A percentile compares a stretch with the other conserved stretches of the same genome.
Conservation (phyloP, 2,113 vertebrate species). For the Pristiophorus japonicus region DNA sequence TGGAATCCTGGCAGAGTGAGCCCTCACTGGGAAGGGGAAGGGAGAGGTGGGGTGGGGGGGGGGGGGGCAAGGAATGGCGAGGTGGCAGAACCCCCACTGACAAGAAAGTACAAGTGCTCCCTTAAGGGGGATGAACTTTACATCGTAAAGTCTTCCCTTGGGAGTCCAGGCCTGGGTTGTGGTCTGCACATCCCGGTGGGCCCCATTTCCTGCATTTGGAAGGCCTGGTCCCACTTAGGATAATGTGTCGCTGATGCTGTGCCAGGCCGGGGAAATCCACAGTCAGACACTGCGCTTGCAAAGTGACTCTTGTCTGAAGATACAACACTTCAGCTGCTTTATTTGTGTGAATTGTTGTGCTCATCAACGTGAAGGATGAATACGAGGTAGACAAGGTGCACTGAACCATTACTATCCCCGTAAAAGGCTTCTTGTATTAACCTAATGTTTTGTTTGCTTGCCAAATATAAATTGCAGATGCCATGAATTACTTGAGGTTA, state of each 20-base stretch:
- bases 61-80: too few species aligned
- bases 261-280: neutral
- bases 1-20: neutral
- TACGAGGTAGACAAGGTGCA: neutral
- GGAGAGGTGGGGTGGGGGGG: neutral
- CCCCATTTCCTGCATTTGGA: neutral
- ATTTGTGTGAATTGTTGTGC: too few species aligned
- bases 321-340: neutral
- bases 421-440: neutral
- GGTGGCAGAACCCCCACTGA: neutral
- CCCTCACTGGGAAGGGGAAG: neutral
- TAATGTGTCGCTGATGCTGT: neutral
- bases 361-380: neutral
- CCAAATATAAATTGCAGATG: neutral
- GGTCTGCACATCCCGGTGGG: neutral
- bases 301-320: neutral
- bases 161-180: neutral
- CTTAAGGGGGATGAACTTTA: neutral
- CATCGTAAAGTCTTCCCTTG: neutral
- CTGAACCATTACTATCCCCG: neutral
- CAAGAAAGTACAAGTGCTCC: neutral
- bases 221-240: neutral
- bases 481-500: neutral
- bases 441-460: neutral
- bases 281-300: neutral